phyloP scores from a whole-genome alignment of 2,797 vertebrate genomes.

The Ataeniobius toweri region DNA sequence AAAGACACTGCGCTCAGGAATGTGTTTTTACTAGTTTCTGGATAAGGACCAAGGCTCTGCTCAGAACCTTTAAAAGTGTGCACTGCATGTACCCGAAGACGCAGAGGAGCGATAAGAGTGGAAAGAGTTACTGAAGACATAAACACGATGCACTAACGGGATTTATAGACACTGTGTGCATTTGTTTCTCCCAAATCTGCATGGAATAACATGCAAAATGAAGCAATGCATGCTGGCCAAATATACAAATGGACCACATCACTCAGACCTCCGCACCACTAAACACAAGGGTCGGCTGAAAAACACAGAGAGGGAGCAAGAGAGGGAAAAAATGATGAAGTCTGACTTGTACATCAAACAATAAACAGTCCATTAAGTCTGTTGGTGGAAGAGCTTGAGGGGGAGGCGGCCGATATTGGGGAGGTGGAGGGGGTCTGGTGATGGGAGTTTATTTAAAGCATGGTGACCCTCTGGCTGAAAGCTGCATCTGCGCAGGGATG shows the following conservation, averaged over 20 bases:
- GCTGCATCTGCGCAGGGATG: constrained; percentile 94
- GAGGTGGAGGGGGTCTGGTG: constrained; percentile 77
- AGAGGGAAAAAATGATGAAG: constrained; percentile 68
- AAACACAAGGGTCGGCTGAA: constrained; percentile 48
- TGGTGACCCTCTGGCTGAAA: constrained; percentile 93
- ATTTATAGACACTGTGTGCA: constrained; percentile 31
- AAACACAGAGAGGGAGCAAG: constrained; percentile 49
- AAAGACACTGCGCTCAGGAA: not conserved
- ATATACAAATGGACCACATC: constrained; percentile 57
- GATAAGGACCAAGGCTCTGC: not conserved
- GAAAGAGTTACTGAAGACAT: constrained; percentile 25
- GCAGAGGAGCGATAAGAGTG: constrained; percentile 18
- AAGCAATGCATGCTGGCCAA: constrained; percentile 45
- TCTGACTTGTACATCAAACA: constrained; percentile 87
- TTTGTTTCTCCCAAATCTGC: constrained; percentile 8
- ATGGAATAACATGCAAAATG: constrained; percentile 31
- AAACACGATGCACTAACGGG: constrained; percentile 19
- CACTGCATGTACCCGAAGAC: constrained; percentile 46
- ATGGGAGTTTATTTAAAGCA: constrained; percentile 98
- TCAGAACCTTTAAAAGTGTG: constrained; percentile 61
- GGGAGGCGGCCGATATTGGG: constrained; percentile 56
- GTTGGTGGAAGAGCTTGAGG: constrained; percentile 47
- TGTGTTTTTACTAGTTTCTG: constrained; percentile 1
- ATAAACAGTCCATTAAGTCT: constrained; percentile 89
- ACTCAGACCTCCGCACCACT: constrained; percentile 53